Evolutionary conservation across 2,888 invertebrate genomes (phyloP).

Genomic region (Drosophila setosimentum): DNA sequence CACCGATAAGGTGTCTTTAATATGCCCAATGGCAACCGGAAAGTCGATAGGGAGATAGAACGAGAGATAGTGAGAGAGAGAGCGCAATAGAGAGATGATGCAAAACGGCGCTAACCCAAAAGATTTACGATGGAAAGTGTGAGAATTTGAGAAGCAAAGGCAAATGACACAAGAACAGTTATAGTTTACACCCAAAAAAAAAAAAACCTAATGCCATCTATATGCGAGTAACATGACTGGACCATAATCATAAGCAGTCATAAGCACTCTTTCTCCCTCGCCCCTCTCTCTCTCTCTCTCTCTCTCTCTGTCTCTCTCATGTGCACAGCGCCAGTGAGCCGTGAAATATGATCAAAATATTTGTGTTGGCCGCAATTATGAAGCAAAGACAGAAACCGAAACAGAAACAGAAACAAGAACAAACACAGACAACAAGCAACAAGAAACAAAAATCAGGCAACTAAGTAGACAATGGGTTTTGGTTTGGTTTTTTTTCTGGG

Average conservation of each 20-base stretch:
- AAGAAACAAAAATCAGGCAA: constrained; percentile 21
- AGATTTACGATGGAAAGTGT: constrained; percentile 81
- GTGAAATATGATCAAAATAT: constrained; percentile 81
- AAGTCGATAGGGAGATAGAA: constrained; percentile 8
- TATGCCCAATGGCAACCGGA: constrained; percentile 51
- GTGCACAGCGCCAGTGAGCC: constrained; percentile 55
- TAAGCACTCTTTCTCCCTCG: constrained; percentile 3
- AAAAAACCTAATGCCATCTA: constrained; percentile 12
- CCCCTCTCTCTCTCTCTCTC: background rate
- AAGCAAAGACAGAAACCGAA: constrained; percentile 31
- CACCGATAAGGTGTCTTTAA: constrained; percentile 68
- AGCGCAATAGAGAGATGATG: constrained; percentile 60
- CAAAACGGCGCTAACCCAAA: constrained; percentile 67
- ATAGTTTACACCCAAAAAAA: constrained; percentile 41
- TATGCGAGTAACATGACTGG: constrained; percentile 51
- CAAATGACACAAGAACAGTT: constrained; percentile 70
- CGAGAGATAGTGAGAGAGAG: background rate
- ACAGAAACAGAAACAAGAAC: constrained; percentile 20
- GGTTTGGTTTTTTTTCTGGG: constrained; percentile 4
- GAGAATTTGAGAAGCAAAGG: constrained; percentile 70
- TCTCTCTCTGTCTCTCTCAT: background rate
- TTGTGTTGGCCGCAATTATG: constrained; percentile 71
- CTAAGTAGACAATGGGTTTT: constrained; percentile 35
- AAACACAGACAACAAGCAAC: background rate
- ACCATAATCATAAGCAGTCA: constrained; percentile 60